phyloP scores from a whole-genome alignment of 2,797 vertebrate species.

The Eurystomus glaucurus region DNA sequence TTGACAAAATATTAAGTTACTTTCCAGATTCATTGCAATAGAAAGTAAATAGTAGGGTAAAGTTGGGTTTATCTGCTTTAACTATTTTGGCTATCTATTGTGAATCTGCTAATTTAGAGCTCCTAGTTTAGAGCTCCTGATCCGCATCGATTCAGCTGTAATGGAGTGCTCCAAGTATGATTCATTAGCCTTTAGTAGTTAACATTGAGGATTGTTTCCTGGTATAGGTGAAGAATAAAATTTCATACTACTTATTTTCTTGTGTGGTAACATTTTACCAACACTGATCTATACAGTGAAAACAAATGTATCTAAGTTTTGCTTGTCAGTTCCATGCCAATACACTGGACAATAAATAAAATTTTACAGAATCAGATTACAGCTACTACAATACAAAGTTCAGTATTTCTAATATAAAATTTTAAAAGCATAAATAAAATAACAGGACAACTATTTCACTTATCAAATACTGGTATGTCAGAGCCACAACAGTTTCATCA shows the following conservation, averaged over 20 bases:
- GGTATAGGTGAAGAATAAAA: neutral
- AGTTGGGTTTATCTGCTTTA: neutral
- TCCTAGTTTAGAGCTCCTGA: neutral
- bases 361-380: neutral
- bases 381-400: neutral
- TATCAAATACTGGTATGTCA: neutral
- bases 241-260: neutral
- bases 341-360: neutral
- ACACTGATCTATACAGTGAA: neutral
- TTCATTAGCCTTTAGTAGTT: neutral
- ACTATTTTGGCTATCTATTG: neutral
- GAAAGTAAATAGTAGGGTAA: neutral
- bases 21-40: neutral
- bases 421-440: neutral
- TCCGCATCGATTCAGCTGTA: neutral
- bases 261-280: neutral
- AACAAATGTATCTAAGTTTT: neutral
- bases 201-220: neutral
- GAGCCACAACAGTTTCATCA: neutral
- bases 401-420: neutral
- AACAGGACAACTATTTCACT: neutral
- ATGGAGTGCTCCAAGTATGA: neutral
- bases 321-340: neutral
- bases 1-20: neutral
- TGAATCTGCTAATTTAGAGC: neutral